Conservation (phyloP, 2,797 vertebrate species). For the Perdix hodgsoniae region DNA sequence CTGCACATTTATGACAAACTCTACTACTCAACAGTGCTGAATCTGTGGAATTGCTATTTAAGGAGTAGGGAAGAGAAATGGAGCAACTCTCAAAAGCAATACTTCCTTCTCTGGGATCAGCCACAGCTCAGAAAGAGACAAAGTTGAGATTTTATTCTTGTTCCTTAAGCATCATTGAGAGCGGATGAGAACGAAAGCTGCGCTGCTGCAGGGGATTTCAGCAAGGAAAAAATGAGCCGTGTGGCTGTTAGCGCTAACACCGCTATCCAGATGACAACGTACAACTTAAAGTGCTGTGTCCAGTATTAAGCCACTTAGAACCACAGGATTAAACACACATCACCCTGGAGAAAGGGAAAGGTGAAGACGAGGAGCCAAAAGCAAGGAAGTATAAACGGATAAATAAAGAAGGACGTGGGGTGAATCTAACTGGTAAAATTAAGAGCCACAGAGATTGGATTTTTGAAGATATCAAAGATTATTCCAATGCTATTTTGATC, state of each 20-base stretch:
- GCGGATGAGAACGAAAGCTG: neutral
- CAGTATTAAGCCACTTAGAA: neutral
- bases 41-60: neutral
- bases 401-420: neutral
- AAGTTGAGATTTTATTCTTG: neutral
- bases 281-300: conserved; percentile 3
- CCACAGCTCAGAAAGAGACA: neutral
- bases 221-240: neutral
- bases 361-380: conserved; percentile 30
- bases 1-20: neutral
- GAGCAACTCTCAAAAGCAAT: neutral
- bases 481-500: neutral
- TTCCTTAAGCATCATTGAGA: neutral
- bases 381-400: neutral
- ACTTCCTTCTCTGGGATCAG: neutral
- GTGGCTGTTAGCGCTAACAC: neutral
- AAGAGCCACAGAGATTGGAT: neutral
- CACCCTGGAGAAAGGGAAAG: conserved; percentile 8
- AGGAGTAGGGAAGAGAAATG: neutral
- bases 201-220: neutral
- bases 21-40: neutral
- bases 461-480: neutral
- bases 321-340: neutral
- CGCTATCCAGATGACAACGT: neutral
- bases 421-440: neutral